Conservation (phyloP, 2,113 vertebrate species). For the Heteronetta atricapilla region DNA sequence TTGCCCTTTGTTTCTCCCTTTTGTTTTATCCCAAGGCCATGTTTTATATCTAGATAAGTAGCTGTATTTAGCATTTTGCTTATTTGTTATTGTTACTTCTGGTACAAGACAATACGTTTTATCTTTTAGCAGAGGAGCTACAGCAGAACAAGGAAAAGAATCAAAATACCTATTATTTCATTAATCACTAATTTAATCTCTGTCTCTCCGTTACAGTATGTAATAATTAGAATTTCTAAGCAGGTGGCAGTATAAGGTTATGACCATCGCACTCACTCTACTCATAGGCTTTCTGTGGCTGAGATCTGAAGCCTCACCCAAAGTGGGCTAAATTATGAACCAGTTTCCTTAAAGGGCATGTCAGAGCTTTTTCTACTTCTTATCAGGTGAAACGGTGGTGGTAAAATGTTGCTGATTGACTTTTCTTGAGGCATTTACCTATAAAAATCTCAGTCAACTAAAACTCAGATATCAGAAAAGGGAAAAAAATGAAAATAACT, state of each 20-base stretch:
- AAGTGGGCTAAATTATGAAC: background rate
- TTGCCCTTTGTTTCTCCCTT: background rate
- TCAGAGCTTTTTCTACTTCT: background rate
- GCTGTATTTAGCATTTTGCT: background rate
- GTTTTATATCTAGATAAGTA: background rate
- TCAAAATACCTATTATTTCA: background rate
- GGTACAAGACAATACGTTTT: background rate
- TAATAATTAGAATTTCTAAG: background rate
- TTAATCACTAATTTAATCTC: background rate
- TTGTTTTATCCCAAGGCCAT: background rate
- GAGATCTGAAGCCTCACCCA: background rate
- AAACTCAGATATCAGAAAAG: background rate
- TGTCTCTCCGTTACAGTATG: background rate
- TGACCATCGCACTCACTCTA: background rate
- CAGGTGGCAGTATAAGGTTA: background rate
- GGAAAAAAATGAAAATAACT: background rate
- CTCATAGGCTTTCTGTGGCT: background rate
- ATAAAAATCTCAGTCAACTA: background rate
- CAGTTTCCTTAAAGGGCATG: background rate
- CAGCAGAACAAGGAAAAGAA: background rate
- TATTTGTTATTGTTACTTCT: background rate
- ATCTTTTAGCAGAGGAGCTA: background rate
- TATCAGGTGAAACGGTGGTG: background rate
- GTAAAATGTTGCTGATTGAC: rapidly evolving
- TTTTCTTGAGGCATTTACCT: background rate